These are phyloP conservation scores for honey bee (Apis mellifera) DNA, from an alignment of 1,140 invertebrate genomes.

Conservation along the genomic window DNA sequence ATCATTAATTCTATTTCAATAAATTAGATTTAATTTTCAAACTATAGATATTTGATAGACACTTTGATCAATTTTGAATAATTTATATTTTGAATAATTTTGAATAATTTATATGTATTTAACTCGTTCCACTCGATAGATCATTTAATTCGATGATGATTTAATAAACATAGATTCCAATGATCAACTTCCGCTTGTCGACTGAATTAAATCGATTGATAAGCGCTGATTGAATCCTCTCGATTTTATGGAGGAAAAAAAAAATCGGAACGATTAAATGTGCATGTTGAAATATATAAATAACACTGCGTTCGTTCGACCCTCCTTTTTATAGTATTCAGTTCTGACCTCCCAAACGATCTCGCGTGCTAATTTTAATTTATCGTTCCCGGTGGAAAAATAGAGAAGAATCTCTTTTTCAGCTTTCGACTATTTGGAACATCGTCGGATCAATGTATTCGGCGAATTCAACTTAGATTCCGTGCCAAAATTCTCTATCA, in stretches of 20 bases:
- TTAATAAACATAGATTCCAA: slow-evolving; percentile 25
- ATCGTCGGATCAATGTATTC: slow-evolving; percentile 57
- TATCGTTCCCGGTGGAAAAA: slow-evolving; percentile 55
- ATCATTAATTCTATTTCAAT: too few species aligned
- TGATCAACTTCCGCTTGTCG: neutral
- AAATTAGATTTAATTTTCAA: too few species aligned
- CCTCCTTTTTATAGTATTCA: slow-evolving; percentile 39
- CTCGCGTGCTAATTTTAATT: slow-evolving; percentile 58
- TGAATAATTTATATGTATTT: too few species aligned
- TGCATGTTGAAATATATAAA: slow-evolving; percentile 24
- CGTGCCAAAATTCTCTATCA: slow-evolving; percentile 62
- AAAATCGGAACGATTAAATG: neutral
- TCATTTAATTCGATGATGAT: neutral
- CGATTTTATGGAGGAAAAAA: too few species aligned
- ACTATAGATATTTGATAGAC: neutral
- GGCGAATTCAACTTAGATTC: slow-evolving; percentile 53
- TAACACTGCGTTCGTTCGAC: slow-evolving; percentile 17
- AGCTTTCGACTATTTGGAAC: slow-evolving; percentile 54
- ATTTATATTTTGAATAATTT: neutral
- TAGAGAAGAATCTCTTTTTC: slow-evolving; percentile 23
- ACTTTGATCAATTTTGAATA: neutral
- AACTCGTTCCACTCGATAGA: neutral
- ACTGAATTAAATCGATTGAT: slow-evolving; percentile 30
- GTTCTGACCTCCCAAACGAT: slow-evolving; percentile 33
- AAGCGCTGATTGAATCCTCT: slow-evolving; percentile 15